Conservation (phyloP, 2,888 invertebrate genomes). For the Coelogynopora nodosa region DNA sequence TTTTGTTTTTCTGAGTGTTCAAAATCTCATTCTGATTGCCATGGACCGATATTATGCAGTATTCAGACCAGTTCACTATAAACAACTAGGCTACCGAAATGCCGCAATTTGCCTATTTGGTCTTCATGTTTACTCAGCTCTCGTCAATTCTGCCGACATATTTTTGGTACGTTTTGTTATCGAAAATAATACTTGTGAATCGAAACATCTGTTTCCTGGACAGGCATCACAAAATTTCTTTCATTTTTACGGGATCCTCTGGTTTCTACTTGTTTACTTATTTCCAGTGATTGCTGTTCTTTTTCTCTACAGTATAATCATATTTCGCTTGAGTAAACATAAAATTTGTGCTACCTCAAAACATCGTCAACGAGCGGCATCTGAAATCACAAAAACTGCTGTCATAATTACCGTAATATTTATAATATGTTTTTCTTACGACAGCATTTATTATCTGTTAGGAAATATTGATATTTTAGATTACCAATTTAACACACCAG, state of each 20-base stretch:
- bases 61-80: slow-evolving; percentile 32
- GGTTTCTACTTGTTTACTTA: slow-evolving; percentile 38
- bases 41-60: slow-evolving; percentile 41
- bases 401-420: slow-evolving; percentile 40
- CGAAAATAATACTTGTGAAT: slow-evolving; percentile 8
- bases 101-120: slow-evolving; percentile 12
- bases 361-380: slow-evolving; percentile 38
- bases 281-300: slow-evolving; percentile 27
- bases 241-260: slow-evolving; percentile 33
- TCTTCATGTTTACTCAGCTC: slow-evolving; percentile 28
- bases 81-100: slow-evolving; percentile 26
- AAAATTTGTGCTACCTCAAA: background rate
- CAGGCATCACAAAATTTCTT: slow-evolving; percentile 1
- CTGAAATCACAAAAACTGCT: slow-evolving; percentile 37
- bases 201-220: slow-evolving; percentile 10
- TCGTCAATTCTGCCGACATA: slow-evolving; percentile 35
- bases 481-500: slow-evolving; percentile 35
- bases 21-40: slow-evolving; percentile 36
- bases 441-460: slow-evolving; percentile 40
- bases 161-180: slow-evolving; percentile 10
- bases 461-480: slow-evolving; percentile 25
- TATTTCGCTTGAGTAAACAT: slow-evolving; percentile 33
- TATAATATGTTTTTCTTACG: slow-evolving; percentile 39
- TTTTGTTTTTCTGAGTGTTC: slow-evolving; percentile 38
- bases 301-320: slow-evolving; percentile 37